Conservation (phyloP, 2,888 invertebrate genomes). For the Spodoptera exigua region DNA sequence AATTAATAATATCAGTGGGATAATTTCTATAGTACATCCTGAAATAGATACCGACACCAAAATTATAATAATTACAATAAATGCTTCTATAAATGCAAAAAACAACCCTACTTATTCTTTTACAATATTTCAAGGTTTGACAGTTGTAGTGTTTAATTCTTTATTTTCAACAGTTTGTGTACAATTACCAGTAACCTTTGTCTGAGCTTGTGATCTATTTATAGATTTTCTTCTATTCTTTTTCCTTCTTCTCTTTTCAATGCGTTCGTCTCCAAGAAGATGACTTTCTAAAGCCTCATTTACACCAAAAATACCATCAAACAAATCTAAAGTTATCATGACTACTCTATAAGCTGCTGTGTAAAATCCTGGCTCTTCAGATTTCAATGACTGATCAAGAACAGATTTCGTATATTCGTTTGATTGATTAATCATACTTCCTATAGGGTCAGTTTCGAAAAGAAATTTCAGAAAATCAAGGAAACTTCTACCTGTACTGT, state of each 20-base stretch:
- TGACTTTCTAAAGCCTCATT: conserved; percentile 68
- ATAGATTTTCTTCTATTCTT: conserved; percentile 51
- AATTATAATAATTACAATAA: conserved; percentile 45
- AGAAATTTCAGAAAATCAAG: conserved; percentile 66
- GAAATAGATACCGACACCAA: conserved; percentile 56
- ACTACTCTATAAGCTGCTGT: conserved; percentile 73
- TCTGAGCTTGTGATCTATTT: conserved; percentile 19
- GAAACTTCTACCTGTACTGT: conserved; percentile 58
- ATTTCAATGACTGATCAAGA: conserved; percentile 66
- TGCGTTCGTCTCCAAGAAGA: conserved; percentile 43
- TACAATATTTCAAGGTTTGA: conserved; percentile 7
- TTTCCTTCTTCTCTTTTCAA: conserved; percentile 52
- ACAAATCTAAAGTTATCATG: conserved; percentile 74
- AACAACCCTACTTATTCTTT: conserved; percentile 2
- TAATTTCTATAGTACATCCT: conserved; percentile 35
- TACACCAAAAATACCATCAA: conserved; percentile 75
- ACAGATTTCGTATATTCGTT: conserved; percentile 67
- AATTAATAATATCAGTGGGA: conserved; percentile 39
- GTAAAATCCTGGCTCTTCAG: conserved; percentile 74
- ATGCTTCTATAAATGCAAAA: conserved; percentile 68
- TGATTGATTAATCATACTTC: conserved; percentile 62
- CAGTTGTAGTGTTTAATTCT: conserved; percentile 2
- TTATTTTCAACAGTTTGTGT: conserved; percentile 15
- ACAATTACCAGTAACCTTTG: conserved; percentile 14
- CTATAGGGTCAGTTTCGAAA: conserved; percentile 65